Evolutionary conservation across 2,888 invertebrate species (phyloP).

Genomic region (Ichneumon xanthorius): DNA sequence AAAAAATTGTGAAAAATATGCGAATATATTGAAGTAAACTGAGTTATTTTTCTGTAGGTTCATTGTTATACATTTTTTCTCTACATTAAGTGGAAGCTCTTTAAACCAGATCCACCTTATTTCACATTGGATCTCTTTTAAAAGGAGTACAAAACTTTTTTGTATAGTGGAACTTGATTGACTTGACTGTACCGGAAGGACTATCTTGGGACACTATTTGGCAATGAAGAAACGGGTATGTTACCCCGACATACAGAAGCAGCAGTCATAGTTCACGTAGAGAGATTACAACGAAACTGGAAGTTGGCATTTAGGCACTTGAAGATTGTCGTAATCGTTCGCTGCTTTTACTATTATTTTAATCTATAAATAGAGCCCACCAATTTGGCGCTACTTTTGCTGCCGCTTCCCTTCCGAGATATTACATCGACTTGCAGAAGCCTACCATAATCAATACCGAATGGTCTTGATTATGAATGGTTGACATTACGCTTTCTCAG

Average conservation of each 20-base stretch:
- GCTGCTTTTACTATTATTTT: not conserved
- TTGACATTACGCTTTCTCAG: not conserved
- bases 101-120: too few relatives aligned
- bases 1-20: too few relatives aligned
- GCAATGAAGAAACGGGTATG: not conserved
- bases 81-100: too few relatives aligned
- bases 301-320: not conserved
- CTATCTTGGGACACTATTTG: slow-evolving; percentile 1
- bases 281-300: not conserved
- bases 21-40: too few relatives aligned
- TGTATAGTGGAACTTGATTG: not conserved
- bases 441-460: not conserved
- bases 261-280: not conserved
- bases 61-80: too few relatives aligned
- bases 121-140: too few relatives aligned
- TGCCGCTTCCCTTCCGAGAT: not conserved
- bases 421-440: not conserved
- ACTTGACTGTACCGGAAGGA: not conserved
- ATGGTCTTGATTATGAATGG: not conserved
- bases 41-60: too few relatives aligned
- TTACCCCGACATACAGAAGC: not conserved
- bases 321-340: slow-evolving; percentile 12
- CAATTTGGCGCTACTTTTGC: not conserved
- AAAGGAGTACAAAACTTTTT: not conserved
- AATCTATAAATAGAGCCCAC: not conserved